These are phyloP conservation scores for Tiliacea aurago DNA, from an alignment of 2,888 invertebrate species.

Conservation along the genomic window DNA sequence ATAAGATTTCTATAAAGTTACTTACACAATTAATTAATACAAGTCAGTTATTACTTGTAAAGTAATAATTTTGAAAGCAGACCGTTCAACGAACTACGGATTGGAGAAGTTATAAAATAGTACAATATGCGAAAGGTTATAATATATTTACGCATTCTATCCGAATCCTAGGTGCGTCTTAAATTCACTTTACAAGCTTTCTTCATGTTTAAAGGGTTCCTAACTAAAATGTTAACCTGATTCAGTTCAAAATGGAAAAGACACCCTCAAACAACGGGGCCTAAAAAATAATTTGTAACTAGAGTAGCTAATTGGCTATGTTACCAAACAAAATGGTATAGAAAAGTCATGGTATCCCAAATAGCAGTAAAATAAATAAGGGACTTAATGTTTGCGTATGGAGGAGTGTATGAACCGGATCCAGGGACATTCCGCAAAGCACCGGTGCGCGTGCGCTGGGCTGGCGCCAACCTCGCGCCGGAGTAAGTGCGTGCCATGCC, in stretches of 20 bases:
- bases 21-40: neutral
- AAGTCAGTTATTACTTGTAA: neutral
- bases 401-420: constrained; percentile 74
- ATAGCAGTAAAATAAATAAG: constrained; percentile 36
- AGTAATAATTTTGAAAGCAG: neutral
- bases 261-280: neutral
- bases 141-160: neutral
- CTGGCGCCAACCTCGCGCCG: constrained; percentile 55
- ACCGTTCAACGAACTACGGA: neutral
- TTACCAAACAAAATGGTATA: neutral
- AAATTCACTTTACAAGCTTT: neutral
- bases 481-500: constrained; percentile 40
- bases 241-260: neutral
- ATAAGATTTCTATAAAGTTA: constrained; percentile 11
- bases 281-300: neutral
- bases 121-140: neutral
- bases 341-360: neutral
- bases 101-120: neutral
- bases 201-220: too few relatives aligned
- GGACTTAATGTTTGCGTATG: constrained; percentile 40
- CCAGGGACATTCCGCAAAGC: constrained; percentile 74
- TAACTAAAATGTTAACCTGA: neutral
- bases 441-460: constrained; percentile 75
- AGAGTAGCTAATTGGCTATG: neutral
- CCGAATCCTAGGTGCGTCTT: neutral